A percentile compares a stretch with the other conserved stretches of the same genome.
phyloP scores from a whole-genome alignment of 2,888 invertebrate genomes.

The Dendrolimus pini region DNA sequence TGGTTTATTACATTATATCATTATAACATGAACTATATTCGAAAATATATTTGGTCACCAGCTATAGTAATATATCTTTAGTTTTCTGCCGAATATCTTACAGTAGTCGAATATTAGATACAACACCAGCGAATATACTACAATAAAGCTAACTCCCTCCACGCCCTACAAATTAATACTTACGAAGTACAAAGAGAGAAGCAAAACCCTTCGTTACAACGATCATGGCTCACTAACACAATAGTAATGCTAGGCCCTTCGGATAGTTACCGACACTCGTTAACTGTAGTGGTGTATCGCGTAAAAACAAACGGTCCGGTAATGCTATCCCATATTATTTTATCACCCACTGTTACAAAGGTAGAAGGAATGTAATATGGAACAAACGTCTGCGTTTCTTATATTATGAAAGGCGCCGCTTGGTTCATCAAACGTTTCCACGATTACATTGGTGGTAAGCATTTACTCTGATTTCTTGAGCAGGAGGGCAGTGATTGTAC shows the following conservation, averaged over 20 bases:
- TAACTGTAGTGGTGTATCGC: not conserved
- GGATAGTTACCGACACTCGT: not conserved
- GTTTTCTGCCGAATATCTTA: too few species aligned
- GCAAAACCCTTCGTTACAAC: not conserved
- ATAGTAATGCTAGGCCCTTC: not conserved
- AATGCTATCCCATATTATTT: conserved; percentile 11
- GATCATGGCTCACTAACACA: not conserved
- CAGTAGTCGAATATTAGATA: too few species aligned
- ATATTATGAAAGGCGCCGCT: not conserved
- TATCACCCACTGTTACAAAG: conserved; percentile 7
- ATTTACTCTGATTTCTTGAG: too few species aligned
- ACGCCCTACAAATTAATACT: not conserved
- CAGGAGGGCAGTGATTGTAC: too few species aligned
- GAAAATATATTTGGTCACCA: too few species aligned
- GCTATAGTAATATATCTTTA: too few species aligned
- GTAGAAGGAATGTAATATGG: conserved; percentile 12
- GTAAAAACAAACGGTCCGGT: conserved; percentile 6
- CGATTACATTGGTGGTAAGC: not conserved
- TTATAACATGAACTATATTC: too few species aligned
- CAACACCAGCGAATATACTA: too few species aligned
- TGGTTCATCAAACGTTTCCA: not conserved
- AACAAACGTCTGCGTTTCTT: conserved; percentile 16
- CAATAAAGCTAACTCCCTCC: too few species aligned
- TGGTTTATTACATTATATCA: too few species aligned
- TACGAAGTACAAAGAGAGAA: not conserved